Evolutionary conservation across 2,113 vertebrate species (phyloP).

Genomic region (Cololabis saira): DNA sequence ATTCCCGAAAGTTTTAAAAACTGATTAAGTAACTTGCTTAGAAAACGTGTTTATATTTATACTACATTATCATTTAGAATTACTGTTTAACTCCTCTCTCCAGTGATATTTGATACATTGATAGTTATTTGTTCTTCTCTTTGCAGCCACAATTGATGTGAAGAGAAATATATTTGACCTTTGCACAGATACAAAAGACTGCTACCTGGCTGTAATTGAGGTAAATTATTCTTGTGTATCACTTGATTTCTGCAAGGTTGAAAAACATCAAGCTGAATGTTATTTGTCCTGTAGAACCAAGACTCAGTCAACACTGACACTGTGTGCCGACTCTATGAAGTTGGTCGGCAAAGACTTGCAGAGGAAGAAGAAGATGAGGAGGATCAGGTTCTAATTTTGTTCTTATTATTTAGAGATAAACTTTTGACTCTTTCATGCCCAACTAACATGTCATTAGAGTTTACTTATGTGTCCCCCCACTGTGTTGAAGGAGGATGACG

Average conservation of each 20-base stretch:
- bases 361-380: conserved; percentile 99
- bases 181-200: conserved; percentile 99
- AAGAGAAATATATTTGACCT: conserved; percentile 98
- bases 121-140: neutral
- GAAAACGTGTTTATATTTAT: no score
- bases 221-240: conserved; percentile 70
- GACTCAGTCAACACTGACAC: conserved; percentile 98
- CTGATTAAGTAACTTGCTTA: no score
- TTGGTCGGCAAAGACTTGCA: conserved; percentile 94
- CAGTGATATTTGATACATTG: neutral
- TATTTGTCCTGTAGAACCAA: conserved; percentile 87
- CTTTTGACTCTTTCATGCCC: neutral
- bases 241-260: neutral
- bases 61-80: no score
- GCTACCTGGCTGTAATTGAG: conserved; percentile 98
- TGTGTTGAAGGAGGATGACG: conserved; percentile 76
- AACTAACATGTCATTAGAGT: neutral
- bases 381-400: conserved; percentile 86
- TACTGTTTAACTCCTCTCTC: no score
- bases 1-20: neutral
- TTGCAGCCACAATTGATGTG: conserved; percentile 95
- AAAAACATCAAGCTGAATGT: neutral
- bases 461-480: conserved; percentile 12
- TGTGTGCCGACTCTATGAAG: conserved; percentile 96
- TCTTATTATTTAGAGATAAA: neutral